Base-by-base conservation (phyloP, 1,140 invertebrate genomes). In the Lerema accius region DNA sequence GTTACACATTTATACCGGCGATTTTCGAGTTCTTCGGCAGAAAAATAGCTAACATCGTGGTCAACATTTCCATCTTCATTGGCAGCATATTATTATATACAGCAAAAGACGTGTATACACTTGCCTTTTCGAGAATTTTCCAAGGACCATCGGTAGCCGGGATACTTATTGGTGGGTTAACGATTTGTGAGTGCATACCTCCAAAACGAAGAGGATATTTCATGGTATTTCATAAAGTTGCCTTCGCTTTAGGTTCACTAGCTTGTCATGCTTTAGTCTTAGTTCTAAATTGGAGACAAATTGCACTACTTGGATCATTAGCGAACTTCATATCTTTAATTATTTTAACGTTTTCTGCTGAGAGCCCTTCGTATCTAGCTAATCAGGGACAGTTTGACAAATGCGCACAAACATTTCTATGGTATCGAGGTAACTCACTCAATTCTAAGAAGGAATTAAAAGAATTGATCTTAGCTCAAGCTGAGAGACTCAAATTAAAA, bases 361-460 rank as follows among this genome's bases (percentile, higher is more conserved):
- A 83, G 37, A 81, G 74, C 26, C 80, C 80, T n/a, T 63, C 68
- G 0, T 83, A 59, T 48, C 65, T 72, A 0, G 78, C 78, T 0
- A 51, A 71, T 26, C 76, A 68, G 14, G 78, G 71, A 11, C 46
- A 67, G 3, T 78, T 71, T 26, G 51, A 69, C 4, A 64, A 73
- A 17, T 73, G 65, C 23, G 32, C 35, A 10, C 59, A 59, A 51
- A 43, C 56, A 0, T 67, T 64, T 23, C 60, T 17, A 6, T 73
- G 65, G 67, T 63, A 70, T 11, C 56, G 67, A 26, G 73, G 73
- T 14, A 46, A 70, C 11, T 66, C 63, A 4, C 4, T 42, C 0
- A 32, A 62, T 11, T 50, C 56, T 11, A 73, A 50, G 5, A 67
- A 51, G 49, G 60, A 76, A 19, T 49, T 60, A 5, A 49, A 48